Evolutionary conservation across 1,140 invertebrate genomes (phyloP).

Genomic region (Neodiprion pinetum): DNA sequence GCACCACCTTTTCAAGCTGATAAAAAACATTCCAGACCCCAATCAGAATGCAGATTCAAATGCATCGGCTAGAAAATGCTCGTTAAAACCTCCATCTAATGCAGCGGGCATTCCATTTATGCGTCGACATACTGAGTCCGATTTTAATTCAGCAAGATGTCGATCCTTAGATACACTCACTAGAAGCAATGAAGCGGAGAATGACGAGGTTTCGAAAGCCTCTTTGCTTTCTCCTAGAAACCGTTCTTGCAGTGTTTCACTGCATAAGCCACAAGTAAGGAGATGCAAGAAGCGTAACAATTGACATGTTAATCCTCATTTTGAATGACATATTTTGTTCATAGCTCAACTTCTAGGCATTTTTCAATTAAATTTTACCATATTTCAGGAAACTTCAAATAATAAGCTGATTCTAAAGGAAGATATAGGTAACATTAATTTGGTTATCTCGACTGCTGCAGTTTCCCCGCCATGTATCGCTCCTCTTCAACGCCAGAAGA

Average conservation of each 20-base stretch:
- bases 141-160: conserved; percentile 23
- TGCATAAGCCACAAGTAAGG: neutral
- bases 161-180: neutral
- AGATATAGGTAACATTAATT: neutral
- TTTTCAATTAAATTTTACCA: neutral
- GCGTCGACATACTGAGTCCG: conserved; percentile 34
- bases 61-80: conserved; percentile 14
- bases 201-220: neutral
- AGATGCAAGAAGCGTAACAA: neutral
- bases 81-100: conserved; percentile 24
- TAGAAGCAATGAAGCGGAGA: neutral
- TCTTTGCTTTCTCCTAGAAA: neutral
- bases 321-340: too few species aligned
- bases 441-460: neutral
- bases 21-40: conserved; percentile 32
- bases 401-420: neutral
- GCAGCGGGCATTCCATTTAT: neutral
- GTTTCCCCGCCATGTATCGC: neutral
- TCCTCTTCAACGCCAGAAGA: conserved; percentile 23
- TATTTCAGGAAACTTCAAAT: neutral
- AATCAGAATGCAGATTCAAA: conserved; percentile 28
- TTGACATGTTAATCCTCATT: too few species aligned
- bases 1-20: conserved; percentile 41
- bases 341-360: too few species aligned
- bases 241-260: neutral